Percentiles rank a stretch among this genome's conserved stretches.
Evolutionary conservation across 2,888 invertebrate genomes (phyloP).

Genomic region (Mesorhabditis belari): DNA sequence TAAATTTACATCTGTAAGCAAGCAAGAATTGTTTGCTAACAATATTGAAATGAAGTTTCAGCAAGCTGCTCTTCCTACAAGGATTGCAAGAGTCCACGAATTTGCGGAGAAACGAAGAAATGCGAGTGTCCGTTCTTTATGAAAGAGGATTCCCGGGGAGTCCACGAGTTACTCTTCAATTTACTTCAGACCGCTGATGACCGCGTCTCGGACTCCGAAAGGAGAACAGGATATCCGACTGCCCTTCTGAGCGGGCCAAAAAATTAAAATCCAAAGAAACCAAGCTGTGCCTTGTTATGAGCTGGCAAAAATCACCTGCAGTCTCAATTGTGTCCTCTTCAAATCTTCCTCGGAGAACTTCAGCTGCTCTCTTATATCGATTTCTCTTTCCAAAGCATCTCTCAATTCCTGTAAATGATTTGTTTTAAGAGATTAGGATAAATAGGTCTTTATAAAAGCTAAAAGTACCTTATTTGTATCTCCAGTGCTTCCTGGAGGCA

Average conservation of each 20-base stretch:
- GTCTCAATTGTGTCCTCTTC: conserved; percentile 60
- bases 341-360: conserved; percentile 82
- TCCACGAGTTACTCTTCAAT: no score
- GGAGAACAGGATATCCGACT: no score
- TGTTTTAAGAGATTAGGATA: no score
- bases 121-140: conserved; percentile 26
- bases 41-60: not conserved
- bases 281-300: no score
- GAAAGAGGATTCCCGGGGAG: conserved; percentile 13
- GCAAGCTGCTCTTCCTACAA: conserved; percentile 7
- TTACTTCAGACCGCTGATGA: no score
- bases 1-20: no score
- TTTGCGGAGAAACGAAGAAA: conserved; percentile 9
- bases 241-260: no score
- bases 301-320: conserved; percentile 21
- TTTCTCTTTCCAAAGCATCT: conserved; percentile 84
- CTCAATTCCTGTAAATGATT: conserved; percentile 65
- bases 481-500: conserved; percentile 22
- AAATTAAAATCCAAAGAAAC: no score
- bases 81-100: conserved; percentile 19
- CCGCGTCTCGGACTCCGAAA: no score
- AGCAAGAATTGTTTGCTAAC: no score
- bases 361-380: conserved; percentile 83
- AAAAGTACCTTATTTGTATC: conserved; percentile 5
- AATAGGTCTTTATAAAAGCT: not conserved